These are phyloP conservation scores for Polydrusus tereticollis DNA, from an alignment of 2,888 invertebrate genomes.

Conservation along the genomic window DNA sequence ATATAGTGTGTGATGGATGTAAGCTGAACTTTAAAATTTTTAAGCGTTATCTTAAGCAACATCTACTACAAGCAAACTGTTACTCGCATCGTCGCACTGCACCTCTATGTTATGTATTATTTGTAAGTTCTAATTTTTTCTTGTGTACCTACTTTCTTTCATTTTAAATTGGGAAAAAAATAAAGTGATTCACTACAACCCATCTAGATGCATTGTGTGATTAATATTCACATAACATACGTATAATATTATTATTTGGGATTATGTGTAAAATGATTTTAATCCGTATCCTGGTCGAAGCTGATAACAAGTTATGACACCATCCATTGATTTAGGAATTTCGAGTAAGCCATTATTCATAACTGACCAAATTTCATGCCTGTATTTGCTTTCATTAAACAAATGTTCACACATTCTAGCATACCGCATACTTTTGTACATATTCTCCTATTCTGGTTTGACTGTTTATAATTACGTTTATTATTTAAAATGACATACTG, in stretches of 20 bases:
- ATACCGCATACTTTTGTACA: slow-evolving; percentile 16
- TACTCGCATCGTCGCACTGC: no score
- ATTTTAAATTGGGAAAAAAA: no score
- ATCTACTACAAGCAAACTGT: no score
- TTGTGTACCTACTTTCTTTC: no score
- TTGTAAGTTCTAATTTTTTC: no score
- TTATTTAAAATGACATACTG: slow-evolving; percentile 19
- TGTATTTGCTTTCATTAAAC: slow-evolving; percentile 7
- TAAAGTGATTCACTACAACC: no score
- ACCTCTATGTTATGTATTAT: no score
- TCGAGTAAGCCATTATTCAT: background rate
- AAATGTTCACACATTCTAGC: background rate
- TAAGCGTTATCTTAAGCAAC: no score
- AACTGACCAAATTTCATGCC: background rate
- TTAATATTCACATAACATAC: no score
- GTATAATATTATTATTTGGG: background rate
- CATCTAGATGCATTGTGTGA: no score
- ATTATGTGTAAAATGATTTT: background rate
- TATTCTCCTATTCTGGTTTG: background rate
- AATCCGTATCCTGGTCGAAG: background rate
- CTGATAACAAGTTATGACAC: slow-evolving; percentile 1
- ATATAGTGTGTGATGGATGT: no score
- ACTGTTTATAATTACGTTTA: background rate
- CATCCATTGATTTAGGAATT: background rate
- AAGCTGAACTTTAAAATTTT: no score